Base-by-base conservation (phyloP, 2,888 invertebrate species). In the Torymus texanus region DNA sequence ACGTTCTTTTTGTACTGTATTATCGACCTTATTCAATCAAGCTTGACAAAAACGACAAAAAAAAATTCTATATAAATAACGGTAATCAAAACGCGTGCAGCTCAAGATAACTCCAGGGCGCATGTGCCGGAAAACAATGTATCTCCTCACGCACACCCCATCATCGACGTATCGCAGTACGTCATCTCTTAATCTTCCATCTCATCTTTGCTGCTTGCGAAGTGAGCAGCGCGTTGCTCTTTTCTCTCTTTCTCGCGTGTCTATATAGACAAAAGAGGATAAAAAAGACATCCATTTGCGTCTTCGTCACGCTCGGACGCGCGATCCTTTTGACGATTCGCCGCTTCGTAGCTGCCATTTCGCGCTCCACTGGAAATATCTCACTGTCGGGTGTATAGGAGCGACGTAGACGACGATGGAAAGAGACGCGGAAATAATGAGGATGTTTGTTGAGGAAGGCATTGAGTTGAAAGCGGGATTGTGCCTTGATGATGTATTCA, bases 141-240 rank as follows among this genome's bases (percentile, higher is more conserved):
- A 29, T 65, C 50, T 10, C 51, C 8, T 5, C 10, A 8, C 41
- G 41, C 41, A 29, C 29, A 8, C 41, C 41, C 41, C 41, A 41
- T 41, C 41, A 65, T 56, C 11, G 65, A 41, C 21, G 5, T 58
- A 66, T 74, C 65, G 13, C 3, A 10, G 8, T 21, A 21, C 12
- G 18, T 75, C n/a, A 75, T 75, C 61, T 75, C 29, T 29, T 10
- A 11, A 75, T 75, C 55, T 53, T 29, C 21, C 21, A 62, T 68
- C 68, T 41, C 21, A 41, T 41, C 41, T 41, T 41, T 4, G 8
- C 41, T 41, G 8, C 8, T 41, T 8, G 5, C 41, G 41, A 41
- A 41, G 41, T 41, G 41, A 41, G 41, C 41, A 41, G 41, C 41
- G 41, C 41, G 41, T 41, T 8, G 41, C 41, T 41, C 41, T 41